phyloP scores from a whole-genome alignment of 1,140 invertebrate genomes.

The Zaprionus davidi region DNA sequence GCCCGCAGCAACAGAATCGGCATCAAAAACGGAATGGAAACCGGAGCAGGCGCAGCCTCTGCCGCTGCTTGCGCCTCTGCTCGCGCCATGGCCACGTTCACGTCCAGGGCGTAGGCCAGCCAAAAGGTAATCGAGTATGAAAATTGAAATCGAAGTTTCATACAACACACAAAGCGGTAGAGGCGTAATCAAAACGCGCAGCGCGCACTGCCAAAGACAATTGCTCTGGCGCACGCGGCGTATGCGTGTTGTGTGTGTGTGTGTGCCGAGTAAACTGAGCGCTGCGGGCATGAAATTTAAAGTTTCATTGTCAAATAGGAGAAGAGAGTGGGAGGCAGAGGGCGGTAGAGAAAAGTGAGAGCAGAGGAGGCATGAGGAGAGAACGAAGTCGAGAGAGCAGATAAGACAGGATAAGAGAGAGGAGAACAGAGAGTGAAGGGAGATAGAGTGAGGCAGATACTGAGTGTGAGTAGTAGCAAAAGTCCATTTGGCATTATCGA shows the following conservation, averaged over 20 bases:
- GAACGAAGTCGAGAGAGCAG: not conserved
- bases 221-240: constrained; percentile 46
- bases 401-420: not conserved
- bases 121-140: constrained; percentile 81
- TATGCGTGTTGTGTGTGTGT: constrained; percentile 56
- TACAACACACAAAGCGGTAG: constrained; percentile 39
- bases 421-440: not conserved
- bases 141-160: constrained; percentile 74
- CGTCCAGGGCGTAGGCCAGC: constrained; percentile 50
- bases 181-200: constrained; percentile 61
- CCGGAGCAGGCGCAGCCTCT: constrained; percentile 15
- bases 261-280: constrained; percentile 53
- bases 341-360: not conserved
- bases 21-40: constrained; percentile 49
- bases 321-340: not conserved
- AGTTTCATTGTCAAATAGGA: constrained; percentile 66
- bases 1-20: constrained; percentile 43
- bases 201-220: constrained; percentile 50
- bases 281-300: constrained; percentile 43
- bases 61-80: no score
- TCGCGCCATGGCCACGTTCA: not conserved
- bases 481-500: constrained; percentile 77
- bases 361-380: not conserved
- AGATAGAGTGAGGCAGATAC: constrained; percentile 22
- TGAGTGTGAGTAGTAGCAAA: constrained; percentile 19